Evolutionary conservation across 2,888 invertebrate species (phyloP).

Genomic region (Frankliniella fusca): DNA sequence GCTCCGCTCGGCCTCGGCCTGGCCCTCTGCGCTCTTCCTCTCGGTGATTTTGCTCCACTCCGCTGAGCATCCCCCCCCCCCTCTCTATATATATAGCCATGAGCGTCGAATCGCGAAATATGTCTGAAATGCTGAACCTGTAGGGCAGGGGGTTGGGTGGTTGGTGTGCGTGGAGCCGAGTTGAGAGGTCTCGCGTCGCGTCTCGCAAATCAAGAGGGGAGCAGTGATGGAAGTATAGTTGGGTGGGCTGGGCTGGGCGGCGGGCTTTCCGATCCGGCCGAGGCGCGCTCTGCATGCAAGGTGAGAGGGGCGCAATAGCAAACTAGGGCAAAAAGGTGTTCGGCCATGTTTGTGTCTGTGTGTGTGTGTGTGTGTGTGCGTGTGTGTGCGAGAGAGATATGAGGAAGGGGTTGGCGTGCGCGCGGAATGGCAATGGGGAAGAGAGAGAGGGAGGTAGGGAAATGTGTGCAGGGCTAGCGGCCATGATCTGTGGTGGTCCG

Average conservation of each 20-base stretch:
- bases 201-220: not conserved
- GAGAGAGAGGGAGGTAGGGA: not conserved
- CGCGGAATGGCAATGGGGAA: too few species aligned
- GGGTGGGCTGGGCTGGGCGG: not conserved
- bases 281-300: too few species aligned
- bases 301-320: too few species aligned
- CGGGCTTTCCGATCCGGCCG: too few species aligned
- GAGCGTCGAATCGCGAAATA: slow-evolving; percentile 12
- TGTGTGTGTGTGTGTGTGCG: too few species aligned
- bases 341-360: too few species aligned
- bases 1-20: not conserved
- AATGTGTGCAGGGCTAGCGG: not conserved
- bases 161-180: too few species aligned
- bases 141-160: not conserved
- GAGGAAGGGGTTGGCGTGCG: too few species aligned
- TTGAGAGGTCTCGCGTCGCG: not conserved
- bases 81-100: not conserved
- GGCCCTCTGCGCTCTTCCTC: not conserved
- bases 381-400: too few species aligned
- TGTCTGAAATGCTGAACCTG: not conserved
- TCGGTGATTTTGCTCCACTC: not conserved
- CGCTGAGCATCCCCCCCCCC: not conserved
- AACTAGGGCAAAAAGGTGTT: too few species aligned
- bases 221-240: not conserved
- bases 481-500: not conserved